These are phyloP conservation scores for Coilia nasus DNA, from an alignment of 2,797 vertebrate species.

Conservation along the genomic window DNA sequence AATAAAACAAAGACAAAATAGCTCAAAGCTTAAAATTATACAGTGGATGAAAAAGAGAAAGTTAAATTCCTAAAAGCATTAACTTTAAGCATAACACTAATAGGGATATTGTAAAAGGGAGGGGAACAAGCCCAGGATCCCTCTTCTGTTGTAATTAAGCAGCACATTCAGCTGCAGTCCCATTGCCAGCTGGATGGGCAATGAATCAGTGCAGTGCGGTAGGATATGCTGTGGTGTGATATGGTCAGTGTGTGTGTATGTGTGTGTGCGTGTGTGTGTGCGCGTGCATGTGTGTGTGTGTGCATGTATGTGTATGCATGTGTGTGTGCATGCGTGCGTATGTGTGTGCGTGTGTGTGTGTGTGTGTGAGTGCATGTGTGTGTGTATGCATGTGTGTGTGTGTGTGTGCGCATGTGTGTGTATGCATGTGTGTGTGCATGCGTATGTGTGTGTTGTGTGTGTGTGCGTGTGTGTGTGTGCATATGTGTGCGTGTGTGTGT, in stretches of 20 bases:
- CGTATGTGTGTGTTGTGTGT: conserved; percentile 1
- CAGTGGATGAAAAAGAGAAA: too few species aligned
- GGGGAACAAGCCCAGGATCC: not conserved
- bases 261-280: too few species aligned
- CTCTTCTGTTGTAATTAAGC: not conserved
- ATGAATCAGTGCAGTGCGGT: not conserved
- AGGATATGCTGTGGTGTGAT: too few species aligned
- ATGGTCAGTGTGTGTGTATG: not conserved
- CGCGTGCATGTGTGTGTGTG: conserved; percentile 24
- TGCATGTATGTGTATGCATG: not conserved
- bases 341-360: not conserved
- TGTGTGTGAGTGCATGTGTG: too few species aligned
- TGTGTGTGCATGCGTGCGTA: not conserved
- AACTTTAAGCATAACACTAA: too few species aligned
- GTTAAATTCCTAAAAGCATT: too few species aligned
- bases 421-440: not conserved
- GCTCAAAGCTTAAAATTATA: too few species aligned
- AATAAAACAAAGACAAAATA: too few species aligned
- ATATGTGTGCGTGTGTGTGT: too few species aligned
- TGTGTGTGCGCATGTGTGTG: conserved; percentile 2
- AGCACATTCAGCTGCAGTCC: not conserved
- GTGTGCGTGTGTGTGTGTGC: conserved; percentile 29
- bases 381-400: conserved; percentile 15
- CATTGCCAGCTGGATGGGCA: not conserved
- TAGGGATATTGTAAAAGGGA: not conserved